A percentile compares a stretch with the other conserved stretches of the same genome.
Conservation (phyloP, 2,113 vertebrate species). For the Epinephelus moara region DNA sequence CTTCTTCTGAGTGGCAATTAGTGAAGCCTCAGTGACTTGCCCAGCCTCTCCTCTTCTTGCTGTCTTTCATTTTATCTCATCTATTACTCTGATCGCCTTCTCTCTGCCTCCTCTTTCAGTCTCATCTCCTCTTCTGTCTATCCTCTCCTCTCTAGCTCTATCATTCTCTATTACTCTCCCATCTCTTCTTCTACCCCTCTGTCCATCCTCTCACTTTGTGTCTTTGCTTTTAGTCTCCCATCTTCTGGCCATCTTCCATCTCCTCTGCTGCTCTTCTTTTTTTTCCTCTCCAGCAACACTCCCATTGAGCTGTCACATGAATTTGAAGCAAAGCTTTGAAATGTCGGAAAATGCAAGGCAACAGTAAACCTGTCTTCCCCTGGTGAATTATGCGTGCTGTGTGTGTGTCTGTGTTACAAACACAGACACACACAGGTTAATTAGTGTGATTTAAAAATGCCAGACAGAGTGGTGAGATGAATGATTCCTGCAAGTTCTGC, state of each 20-base stretch:
- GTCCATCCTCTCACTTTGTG: slow-evolving; percentile 44
- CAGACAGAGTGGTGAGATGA: slow-evolving; percentile 16
- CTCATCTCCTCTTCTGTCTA: slow-evolving; percentile 54
- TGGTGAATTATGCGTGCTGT: background rate
- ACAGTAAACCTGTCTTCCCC: slow-evolving; percentile 22
- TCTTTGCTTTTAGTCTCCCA: slow-evolving; percentile 38
- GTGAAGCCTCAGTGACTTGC: slow-evolving; percentile 71
- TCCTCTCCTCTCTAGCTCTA: slow-evolving; percentile 53
- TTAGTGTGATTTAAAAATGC: slow-evolving; percentile 50
- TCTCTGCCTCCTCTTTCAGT: slow-evolving; percentile 35
- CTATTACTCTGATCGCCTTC: slow-evolving; percentile 52
- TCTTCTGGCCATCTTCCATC: slow-evolving; percentile 31
- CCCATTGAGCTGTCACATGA: slow-evolving; percentile 27
- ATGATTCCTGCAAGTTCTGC: slow-evolving; percentile 16
- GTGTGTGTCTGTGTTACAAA: background rate
- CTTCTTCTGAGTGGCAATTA: slow-evolving; percentile 85
- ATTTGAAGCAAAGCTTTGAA: slow-evolving; percentile 31
- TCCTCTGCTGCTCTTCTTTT: slow-evolving; percentile 5
- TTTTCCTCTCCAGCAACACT: slow-evolving; percentile 26
- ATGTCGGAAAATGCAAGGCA: slow-evolving; percentile 29
- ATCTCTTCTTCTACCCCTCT: slow-evolving; percentile 42
- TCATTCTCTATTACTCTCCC: slow-evolving; percentile 59
- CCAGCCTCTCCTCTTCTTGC: slow-evolving; percentile 61
- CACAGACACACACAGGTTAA: slow-evolving; percentile 39
- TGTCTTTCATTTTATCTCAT: slow-evolving; percentile 57